These are phyloP conservation scores for Eucidaris tribuloides DNA, from an alignment of 35 echinoderm and acorn worm genomes.

Conservation along the genomic window DNA sequence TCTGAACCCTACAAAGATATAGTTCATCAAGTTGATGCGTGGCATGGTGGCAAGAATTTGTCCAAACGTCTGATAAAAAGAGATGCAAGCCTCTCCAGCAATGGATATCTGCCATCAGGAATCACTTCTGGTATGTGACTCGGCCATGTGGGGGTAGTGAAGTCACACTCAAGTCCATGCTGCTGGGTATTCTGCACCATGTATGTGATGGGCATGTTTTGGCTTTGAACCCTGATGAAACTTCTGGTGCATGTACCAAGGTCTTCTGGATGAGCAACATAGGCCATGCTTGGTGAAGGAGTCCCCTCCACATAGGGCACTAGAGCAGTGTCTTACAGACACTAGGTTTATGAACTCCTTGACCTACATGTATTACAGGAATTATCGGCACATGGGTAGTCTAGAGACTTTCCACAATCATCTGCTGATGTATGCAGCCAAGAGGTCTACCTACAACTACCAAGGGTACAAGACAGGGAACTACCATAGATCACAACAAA, in stretches of 20 bases:
- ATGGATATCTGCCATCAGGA: conserved; percentile 26
- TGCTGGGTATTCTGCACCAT: conserved; percentile 31
- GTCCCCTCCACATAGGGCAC: neutral
- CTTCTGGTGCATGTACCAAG: conserved; percentile 26
- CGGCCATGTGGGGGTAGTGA: conserved; percentile 14
- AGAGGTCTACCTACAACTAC: conserved; percentile 3
- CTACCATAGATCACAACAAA: conserved; percentile 39
- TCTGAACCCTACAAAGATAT: neutral
- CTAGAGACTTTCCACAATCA: conserved; percentile 42
- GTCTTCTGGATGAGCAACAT: neutral
- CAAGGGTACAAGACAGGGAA: conserved; percentile 3
- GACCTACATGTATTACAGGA: conserved; percentile 19
- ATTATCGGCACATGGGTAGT: conserved; percentile 43
- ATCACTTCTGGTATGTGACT: conserved; percentile 45
- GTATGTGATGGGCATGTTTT: conserved; percentile 40
- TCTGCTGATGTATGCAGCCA: conserved; percentile 42
- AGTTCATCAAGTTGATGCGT: conserved; percentile 37
- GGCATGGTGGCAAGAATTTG: conserved; percentile 45
- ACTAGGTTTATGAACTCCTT: conserved; percentile 34
- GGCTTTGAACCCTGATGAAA: conserved; percentile 17
- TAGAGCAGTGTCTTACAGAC: neutral
- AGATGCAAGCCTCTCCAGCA: neutral
- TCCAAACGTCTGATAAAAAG: conserved; percentile 13
- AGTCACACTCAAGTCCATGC: neutral
- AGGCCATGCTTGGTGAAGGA: conserved; percentile 9